phyloP scores from a whole-genome alignment of 2,113 vertebrate species.

The Catharus bicknelli region DNA sequence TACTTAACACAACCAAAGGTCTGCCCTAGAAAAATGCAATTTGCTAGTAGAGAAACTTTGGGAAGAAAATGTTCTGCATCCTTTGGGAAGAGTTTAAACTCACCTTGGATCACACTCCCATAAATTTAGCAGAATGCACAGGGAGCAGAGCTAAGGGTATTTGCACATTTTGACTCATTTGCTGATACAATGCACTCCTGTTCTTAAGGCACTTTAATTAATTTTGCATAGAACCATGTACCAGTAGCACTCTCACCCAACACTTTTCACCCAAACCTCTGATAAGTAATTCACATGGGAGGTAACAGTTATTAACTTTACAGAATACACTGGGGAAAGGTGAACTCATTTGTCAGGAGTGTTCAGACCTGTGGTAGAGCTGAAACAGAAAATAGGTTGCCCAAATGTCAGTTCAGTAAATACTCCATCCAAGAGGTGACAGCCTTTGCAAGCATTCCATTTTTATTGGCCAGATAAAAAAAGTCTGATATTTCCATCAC shows the following conservation, averaged over 20 bases:
- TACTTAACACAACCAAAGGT: neutral
- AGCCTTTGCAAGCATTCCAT: neutral
- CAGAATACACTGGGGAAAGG: neutral
- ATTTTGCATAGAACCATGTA: neutral
- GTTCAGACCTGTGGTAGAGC: neutral
- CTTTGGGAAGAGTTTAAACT: neutral
- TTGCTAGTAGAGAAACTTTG: neutral
- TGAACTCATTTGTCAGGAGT: neutral
- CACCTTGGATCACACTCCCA: neutral
- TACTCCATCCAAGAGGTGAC: neutral
- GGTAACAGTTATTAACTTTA: neutral
- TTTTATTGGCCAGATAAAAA: neutral
- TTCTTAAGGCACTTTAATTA: neutral
- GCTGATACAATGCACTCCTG: neutral
- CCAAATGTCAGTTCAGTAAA: neutral
- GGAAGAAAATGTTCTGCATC: neutral
- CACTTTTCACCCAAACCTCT: neutral
- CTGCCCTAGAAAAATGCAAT: neutral
- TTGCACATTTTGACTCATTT: neutral
- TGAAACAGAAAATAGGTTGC: neutral
- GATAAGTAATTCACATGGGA: neutral
- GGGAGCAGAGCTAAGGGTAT: neutral
- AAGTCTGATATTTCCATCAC: neutral
- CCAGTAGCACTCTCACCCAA: neutral
- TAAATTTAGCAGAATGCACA: neutral